These are phyloP conservation scores for Thera britannica DNA, from an alignment of 2,888 invertebrate species.

Conservation along the genomic window DNA sequence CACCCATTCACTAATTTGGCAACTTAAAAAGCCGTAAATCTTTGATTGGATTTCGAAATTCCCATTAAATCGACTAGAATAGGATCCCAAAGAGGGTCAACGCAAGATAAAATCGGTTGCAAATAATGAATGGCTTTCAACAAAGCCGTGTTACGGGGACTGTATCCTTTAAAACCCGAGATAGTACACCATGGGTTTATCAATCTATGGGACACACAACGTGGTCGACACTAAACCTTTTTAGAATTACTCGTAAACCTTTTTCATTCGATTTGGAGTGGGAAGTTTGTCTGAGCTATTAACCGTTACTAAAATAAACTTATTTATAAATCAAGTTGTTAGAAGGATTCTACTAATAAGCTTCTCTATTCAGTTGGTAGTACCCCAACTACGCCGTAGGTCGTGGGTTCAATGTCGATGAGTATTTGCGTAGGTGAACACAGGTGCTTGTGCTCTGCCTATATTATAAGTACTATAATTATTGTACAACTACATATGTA, in stretches of 20 bases:
- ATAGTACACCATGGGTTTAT: slow-evolving; percentile 26
- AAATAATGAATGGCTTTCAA: slow-evolving; percentile 42
- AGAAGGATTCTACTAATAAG: too few species aligned
- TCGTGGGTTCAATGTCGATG: too few species aligned
- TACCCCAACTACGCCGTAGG: too few species aligned
- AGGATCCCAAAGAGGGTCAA: slow-evolving; percentile 40
- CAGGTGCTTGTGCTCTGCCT: too few species aligned
- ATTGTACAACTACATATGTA: too few species aligned
- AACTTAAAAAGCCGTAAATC: slow-evolving; percentile 43
- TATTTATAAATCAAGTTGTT: too few species aligned
- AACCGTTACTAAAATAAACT: too few species aligned
- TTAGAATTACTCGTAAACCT: neutral
- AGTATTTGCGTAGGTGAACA: too few species aligned
- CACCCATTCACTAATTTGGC: slow-evolving; percentile 39
- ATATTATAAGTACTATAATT: too few species aligned
- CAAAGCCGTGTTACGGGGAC: slow-evolving; percentile 34
- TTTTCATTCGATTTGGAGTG: neutral
- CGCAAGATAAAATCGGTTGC: slow-evolving; percentile 43
- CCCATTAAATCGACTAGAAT: slow-evolving; percentile 43
- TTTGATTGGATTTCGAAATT: slow-evolving; percentile 38
- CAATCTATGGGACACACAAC: slow-evolving; percentile 6
- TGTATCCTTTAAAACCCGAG: slow-evolving; percentile 31
- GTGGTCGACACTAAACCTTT: neutral
- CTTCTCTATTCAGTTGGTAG: too few species aligned
- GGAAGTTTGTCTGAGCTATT: too few species aligned